Conservation (phyloP, 2,888 invertebrate species). For the Xylophagus ater region DNA sequence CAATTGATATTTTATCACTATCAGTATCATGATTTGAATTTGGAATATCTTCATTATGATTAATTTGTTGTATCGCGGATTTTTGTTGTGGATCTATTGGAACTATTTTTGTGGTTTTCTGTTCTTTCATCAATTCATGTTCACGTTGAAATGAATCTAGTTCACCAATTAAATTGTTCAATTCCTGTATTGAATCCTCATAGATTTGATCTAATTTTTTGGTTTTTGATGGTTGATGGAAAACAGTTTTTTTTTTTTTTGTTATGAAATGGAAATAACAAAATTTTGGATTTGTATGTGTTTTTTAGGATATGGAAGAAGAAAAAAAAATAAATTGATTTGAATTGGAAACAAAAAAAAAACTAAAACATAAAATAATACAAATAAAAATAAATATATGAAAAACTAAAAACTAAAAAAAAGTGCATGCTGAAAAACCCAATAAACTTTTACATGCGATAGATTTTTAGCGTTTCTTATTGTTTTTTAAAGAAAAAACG, state of each 20-base stretch:
- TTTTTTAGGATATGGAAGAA: conserved; percentile 1
- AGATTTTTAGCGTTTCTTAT: too few relatives aligned
- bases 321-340: conserved; percentile 7
- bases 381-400: too few relatives aligned
- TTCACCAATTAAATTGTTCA: conserved; percentile 42
- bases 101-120: too few relatives aligned
- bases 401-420: conserved; percentile 13
- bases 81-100: conserved; percentile 12
- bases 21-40: conserved; percentile 16
- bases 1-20: conserved; percentile 22
- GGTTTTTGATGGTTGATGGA: conserved; percentile 7
- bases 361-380: conserved; percentile 9
- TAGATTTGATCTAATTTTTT: conserved; percentile 36
- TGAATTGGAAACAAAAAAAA: conserved; percentile 6
- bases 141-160: conserved; percentile 41
- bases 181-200: conserved; percentile 40
- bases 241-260: conserved; percentile 6
- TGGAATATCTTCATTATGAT: conserved; percentile 2
- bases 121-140: conserved; percentile 35
- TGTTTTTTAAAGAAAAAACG: too few relatives aligned
- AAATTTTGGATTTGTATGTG: conserved; percentile 5
- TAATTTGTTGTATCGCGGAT: conserved; percentile 8
- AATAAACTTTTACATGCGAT: too few relatives aligned
- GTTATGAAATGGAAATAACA: conserved; percentile 1
- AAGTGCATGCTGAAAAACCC: too few relatives aligned